Evolutionary conservation across 2,888 invertebrate species (phyloP), one percentile per base, ranked within the genome.

Genomic region (Hipparchia sbordonii): DNA sequence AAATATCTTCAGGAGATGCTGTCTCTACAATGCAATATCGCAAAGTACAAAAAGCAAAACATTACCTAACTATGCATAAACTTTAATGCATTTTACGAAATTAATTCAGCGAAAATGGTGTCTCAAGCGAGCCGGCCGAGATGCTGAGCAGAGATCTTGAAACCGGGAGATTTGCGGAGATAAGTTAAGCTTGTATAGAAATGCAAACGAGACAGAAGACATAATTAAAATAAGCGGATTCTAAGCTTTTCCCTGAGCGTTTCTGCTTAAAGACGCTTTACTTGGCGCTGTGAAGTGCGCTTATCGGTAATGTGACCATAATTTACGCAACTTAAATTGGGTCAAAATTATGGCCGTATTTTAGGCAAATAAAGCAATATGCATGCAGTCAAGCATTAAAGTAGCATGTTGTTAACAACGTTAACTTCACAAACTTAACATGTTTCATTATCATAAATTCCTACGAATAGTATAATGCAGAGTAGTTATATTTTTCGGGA

Each of bases 81-180:
- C 39, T 39, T 39, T 0, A 39, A 39, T 39, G 39, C 39, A 39
- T 39, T 39, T 39, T 39, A 39, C 39, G 67, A 82, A 86, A 85
- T 86, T 85, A 85, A 86, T 83, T 87, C 83, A 84, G 84, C 80
- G 79, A 81, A 79, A 78, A 79, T 80, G 82, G 82, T 82, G 81
- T 83, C 81, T 82, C 79, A 78, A 75, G 83, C 79, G 82, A 81
- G 81, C 80, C 80, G 71, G 77, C 80, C 79, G n/a, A 57, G 33
- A 68, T 48, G 73, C 66, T 71, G 73, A 72, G 71, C 72, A 8
- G 48, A 69, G 70, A 67, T 67, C 57, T 74, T 69, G 77, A 75
- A 75, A 77, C 61, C 23, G 59, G 75, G 76, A 77, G 78, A 78
- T 79, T 79, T 72, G 73, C 66, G 70, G 69, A 72, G 63, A 65